phyloP scores from a whole-genome alignment of 2,113 vertebrate species.

The Nannospalax galili region DNA sequence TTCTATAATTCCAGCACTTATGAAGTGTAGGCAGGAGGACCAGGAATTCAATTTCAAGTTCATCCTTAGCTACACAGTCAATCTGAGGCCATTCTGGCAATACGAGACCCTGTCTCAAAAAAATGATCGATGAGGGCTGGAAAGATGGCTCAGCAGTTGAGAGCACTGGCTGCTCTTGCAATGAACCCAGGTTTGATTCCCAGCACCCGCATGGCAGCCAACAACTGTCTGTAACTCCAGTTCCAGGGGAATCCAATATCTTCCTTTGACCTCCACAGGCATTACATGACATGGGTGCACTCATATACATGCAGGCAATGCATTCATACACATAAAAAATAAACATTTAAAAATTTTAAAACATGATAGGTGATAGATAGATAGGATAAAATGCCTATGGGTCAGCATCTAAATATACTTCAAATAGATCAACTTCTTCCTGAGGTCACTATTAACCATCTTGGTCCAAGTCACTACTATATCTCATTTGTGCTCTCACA shows the following conservation, averaged over 20 bases:
- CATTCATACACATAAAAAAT: too few relatives aligned
- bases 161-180: too few relatives aligned
- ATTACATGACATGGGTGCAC: too few relatives aligned
- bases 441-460: neutral
- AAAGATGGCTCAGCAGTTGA: too few relatives aligned
- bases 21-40: neutral
- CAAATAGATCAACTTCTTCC: constrained; percentile 13
- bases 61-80: neutral
- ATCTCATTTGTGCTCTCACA: neutral
- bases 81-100: neutral
- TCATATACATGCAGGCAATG: too few relatives aligned
- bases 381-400: neutral
- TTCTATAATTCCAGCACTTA: neutral
- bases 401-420: constrained; percentile 5
- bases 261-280: too few relatives aligned
- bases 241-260: too few relatives aligned
- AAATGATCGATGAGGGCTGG: neutral
- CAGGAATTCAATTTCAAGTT: neutral
- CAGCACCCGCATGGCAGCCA: too few relatives aligned
- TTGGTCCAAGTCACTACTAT: neutral
- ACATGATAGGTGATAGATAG: neutral
- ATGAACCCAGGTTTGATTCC: too few relatives aligned
- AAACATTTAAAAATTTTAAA: too few relatives aligned
- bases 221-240: too few relatives aligned
- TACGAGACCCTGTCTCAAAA: neutral